Base-by-base conservation (phyloP, 2,797 vertebrate genomes). In the Gastrophryne carolinensis region DNA sequence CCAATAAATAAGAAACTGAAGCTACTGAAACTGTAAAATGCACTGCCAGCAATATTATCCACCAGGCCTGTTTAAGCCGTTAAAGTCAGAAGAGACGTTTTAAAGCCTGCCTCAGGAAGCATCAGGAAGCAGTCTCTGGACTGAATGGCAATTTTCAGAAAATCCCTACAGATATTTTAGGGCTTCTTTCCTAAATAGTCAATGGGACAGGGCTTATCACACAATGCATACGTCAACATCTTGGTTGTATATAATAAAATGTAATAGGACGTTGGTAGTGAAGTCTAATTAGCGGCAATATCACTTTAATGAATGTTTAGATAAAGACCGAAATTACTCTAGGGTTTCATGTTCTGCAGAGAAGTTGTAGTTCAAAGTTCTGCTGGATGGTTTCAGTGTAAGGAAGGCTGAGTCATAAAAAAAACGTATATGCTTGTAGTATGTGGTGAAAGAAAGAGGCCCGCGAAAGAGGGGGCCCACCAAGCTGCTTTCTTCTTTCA, bases 351-450 rank as follows among this genome's bases (percentile, higher is more conserved):
- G 23, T 44, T 12, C 61, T 34, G 23, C 19, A 23, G 49, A 49
- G 29, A 66, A 34, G 37, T 34, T 53, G 19, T 26, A 21, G 61
- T 65, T 56, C 52, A 65, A 65, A 73, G 71, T 44, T 64, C 71
- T 21, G 19, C 30, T 37, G 3, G 23, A 5, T 21, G 12, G 5
- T 15, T 34, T 61, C 49, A 72, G 50, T 60, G 24, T 23, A 29
- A n/a, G 9, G 30, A 23, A 35, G 19, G 15, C 7, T 52, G 26
- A 47, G 24, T 11, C 27, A 32, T 12, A 50, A 44, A 47, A 21
- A 58, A 29, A n/a, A n/a, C n/a, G n/a, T n/a, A n/a, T n/a, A n/a
- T n/a, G n/a, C n/a, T n/a, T n/a, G n/a, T n/a, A n/a, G n/a, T n/a
- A n/a, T n/a, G n/a, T n/a, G n/a, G n/a, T n/a, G n/a, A n/a, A n/a